These are phyloP conservation scores for Ceratothoa steindachneri DNA, from an alignment of 2,888 invertebrate species.

Conservation along the genomic window DNA sequence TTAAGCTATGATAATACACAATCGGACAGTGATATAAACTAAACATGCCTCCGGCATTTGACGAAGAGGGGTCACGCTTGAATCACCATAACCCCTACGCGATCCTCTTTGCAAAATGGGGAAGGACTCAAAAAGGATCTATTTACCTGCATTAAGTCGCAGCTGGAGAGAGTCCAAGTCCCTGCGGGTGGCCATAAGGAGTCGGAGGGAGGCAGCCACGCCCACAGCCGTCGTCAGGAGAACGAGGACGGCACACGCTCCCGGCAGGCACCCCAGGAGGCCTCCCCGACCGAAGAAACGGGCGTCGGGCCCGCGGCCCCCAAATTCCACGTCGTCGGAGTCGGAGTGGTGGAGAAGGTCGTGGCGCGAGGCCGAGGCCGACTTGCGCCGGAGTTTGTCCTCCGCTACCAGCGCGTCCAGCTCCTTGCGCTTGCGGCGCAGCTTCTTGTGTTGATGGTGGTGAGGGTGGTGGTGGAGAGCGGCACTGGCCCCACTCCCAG, in stretches of 20 bases:
- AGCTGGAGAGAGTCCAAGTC: conserved; percentile 38
- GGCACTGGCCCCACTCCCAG: too few relatives aligned
- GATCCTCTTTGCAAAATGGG: too few relatives aligned
- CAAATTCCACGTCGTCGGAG: conserved; percentile 39
- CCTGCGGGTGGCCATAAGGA: conserved; percentile 37
- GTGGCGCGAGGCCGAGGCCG: conserved; percentile 32
- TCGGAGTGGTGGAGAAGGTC: conserved; percentile 35
- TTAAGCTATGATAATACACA: too few relatives aligned
- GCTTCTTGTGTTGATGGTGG: conserved; percentile 34
- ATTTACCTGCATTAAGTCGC: conserved; percentile 39
- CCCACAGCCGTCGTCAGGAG: conserved; percentile 40
- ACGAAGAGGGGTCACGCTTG: too few relatives aligned
- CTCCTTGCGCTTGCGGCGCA: conserved; percentile 45
- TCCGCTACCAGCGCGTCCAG: conserved; percentile 42
- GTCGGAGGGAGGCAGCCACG: conserved; percentile 35
- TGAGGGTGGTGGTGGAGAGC: not conserved
- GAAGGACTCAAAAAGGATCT: too few relatives aligned
- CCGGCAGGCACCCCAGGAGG: conserved; percentile 39
- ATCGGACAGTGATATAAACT: too few relatives aligned
- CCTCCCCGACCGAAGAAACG: conserved; percentile 14
- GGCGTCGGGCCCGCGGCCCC: not conserved
- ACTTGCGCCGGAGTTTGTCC: conserved; percentile 45
- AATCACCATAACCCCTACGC: too few relatives aligned
- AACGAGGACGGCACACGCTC: conserved; percentile 38
- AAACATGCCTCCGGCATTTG: too few relatives aligned